Evolutionary conservation across 2,797 vertebrate species (phyloP), one percentile per base, ranked within the genome.

Genomic region (Galaxias olidus): DNA sequence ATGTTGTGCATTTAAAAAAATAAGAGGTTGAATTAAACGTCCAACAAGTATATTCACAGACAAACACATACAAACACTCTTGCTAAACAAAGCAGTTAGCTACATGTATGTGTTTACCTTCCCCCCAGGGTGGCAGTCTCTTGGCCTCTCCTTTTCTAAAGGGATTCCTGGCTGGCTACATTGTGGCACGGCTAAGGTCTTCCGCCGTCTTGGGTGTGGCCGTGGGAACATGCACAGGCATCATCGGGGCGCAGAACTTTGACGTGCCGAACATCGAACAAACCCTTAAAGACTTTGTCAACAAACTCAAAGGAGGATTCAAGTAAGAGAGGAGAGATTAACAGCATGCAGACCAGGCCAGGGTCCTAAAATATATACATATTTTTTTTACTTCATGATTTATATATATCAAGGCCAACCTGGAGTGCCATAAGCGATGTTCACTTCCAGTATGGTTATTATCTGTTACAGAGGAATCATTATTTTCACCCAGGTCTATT

Each of bases 91-190:
- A 20, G 42, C 13, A 12, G 6, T 45, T 19, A 20, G 13, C 15
- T 45, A 51, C 12, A 10, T 58, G 64, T 42, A 13, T 67, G 42
- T 44, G 51, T 55, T 58, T 41, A 13, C 48, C 49, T 58, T 69
- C 66, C 52, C 1, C 30, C 14, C 84, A 95, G 93, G 89, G 93
- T 69, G 90, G 90, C 14, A 92, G 93, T 0, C 65, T 95, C 12
- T 73, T 95, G 77, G 88, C 90, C 0, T 95, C 94, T 0, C 94
- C 94, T 0, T 93, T 95, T 4, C 78, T 95, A 62, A 95, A 94
- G 76, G 94, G 94, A 14, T 95, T 95, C 69, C 76, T 95, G 78
- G 93, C 93, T 0, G 94, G 94, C 8, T 95, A 94, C 70, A 42
- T 94, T 52, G 81, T 95, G 19, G 91, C 93, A 72, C 93, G 87